Percentiles rank a stretch among this genome's conserved stretches.
These are phyloP conservation scores for Entomobrya multifasciata DNA, from an alignment of 2,888 invertebrate genomes.

Conservation along the genomic window DNA sequence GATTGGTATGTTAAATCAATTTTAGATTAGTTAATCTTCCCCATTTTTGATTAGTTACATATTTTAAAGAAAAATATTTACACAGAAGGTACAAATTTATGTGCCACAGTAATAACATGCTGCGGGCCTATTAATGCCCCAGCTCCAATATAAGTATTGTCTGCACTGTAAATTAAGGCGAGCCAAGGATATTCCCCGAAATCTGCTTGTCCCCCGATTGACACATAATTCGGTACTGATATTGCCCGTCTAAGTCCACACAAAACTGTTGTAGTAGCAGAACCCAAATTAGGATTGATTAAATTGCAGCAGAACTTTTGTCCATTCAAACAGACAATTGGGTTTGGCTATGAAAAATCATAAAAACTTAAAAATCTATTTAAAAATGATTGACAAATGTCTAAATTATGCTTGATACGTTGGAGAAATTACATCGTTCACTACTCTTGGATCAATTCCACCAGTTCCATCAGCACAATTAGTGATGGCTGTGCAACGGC, in stretches of 20 bases:
- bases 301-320: constrained; percentile 58
- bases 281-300: constrained; percentile 41
- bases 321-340: constrained; percentile 40
- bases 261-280: constrained; percentile 40
- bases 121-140: constrained; percentile 85
- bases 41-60: no score
- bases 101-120: constrained; percentile 88
- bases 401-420: not conserved
- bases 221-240: constrained; percentile 29
- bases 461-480: constrained; percentile 66
- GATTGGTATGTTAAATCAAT: no score
- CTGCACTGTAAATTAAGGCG: constrained; percentile 84
- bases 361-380: no score
- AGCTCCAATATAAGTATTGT: constrained; percentile 86
- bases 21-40: no score
- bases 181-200: constrained; percentile 90
- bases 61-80: not conserved
- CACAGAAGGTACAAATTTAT: constrained; percentile 82
- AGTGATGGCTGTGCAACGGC: constrained; percentile 41
- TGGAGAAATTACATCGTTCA: constrained; percentile 45
- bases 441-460: constrained; percentile 60
- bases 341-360: constrained; percentile 36
- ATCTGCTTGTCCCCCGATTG: constrained; percentile 81
- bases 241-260: constrained; percentile 32
- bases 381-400: not conserved